These are phyloP conservation scores for Ophioninae sp. DNA, from an alignment of 2,888 invertebrate genomes.

Conservation along the genomic window DNA sequence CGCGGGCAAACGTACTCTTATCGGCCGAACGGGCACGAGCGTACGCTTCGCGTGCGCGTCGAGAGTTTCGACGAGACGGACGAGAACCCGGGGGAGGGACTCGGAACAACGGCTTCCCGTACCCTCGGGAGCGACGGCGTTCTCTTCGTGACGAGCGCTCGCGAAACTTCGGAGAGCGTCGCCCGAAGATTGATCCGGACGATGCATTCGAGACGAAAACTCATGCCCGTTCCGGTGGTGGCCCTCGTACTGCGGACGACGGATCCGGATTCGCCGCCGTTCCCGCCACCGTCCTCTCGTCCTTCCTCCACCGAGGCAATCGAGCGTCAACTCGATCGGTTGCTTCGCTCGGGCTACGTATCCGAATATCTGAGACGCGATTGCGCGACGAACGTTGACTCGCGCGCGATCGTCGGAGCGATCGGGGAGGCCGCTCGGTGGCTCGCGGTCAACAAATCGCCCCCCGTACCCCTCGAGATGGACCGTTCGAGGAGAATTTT, in stretches of 20 bases:
- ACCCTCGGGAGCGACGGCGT: constrained; percentile 76
- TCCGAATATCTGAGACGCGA: constrained; percentile 71
- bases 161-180: constrained; percentile 70
- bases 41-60: constrained; percentile 74
- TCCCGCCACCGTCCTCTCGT: background rate
- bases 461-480: constrained; percentile 75
- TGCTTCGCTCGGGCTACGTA: constrained; percentile 74
- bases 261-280: constrained; percentile 49
- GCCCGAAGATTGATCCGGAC: constrained; percentile 73
- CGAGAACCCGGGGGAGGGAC: constrained; percentile 61
- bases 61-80: constrained; percentile 73
- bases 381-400: constrained; percentile 71
- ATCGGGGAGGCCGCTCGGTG: constrained; percentile 74
- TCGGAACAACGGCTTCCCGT: background rate
- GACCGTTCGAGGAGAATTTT: constrained; percentile 70
- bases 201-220: constrained; percentile 72
- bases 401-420: constrained; percentile 70
- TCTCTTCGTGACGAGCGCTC: constrained; percentile 71
- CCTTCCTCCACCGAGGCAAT: constrained; percentile 29
- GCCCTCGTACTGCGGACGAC: constrained; percentile 70
- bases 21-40: constrained; percentile 72
- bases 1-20: constrained; percentile 63
- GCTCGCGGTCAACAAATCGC: constrained; percentile 75
- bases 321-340: constrained; percentile 66
- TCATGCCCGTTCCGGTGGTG: constrained; percentile 76